phyloP scores from a whole-genome alignment of 2,888 invertebrate genomes.

The Saturnia japonica region DNA sequence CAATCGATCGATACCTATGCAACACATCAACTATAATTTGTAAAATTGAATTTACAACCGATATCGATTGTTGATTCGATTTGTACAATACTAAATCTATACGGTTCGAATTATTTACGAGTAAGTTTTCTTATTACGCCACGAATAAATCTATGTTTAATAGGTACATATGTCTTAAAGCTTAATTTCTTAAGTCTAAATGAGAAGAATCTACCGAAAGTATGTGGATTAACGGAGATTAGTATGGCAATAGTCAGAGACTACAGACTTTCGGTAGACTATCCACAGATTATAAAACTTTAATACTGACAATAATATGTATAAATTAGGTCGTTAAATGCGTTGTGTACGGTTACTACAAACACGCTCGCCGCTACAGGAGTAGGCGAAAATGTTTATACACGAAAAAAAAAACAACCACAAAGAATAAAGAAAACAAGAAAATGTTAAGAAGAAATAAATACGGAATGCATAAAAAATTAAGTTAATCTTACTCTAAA shows the following conservation, averaged over 20 bases:
- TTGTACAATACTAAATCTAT: conserved; percentile 28
- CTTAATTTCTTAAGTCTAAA: conserved; percentile 41
- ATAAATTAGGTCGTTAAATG: conserved; percentile 61
- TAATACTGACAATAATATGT: conserved; percentile 58
- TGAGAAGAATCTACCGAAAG: conserved; percentile 50
- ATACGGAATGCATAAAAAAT: conserved; percentile 46
- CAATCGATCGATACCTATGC: conserved; percentile 41
- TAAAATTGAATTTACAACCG: conserved; percentile 29
- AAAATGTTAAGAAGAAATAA: conserved; percentile 34
- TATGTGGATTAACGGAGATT: conserved; percentile 21
- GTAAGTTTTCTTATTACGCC: conserved; percentile 6
- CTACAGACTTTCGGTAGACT: conserved; percentile 17
- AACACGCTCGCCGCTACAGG: conserved; percentile 20
- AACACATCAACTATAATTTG: conserved; percentile 42
- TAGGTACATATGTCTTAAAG: conserved; percentile 52
- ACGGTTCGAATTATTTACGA: background rate
- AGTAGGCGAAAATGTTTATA: background rate
- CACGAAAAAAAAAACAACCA: conserved; percentile 21
- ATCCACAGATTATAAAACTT: conserved; percentile 34
- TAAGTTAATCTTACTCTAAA: conserved; percentile 19
- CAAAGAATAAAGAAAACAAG: conserved; percentile 21
- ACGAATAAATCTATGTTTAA: conserved; percentile 2
- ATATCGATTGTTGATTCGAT: background rate
- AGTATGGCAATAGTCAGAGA: conserved; percentile 16
- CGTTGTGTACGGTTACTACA: conserved; percentile 54